Base-by-base conservation (phyloP, 2,888 invertebrate species). In the Hypena proboscidalis region DNA sequence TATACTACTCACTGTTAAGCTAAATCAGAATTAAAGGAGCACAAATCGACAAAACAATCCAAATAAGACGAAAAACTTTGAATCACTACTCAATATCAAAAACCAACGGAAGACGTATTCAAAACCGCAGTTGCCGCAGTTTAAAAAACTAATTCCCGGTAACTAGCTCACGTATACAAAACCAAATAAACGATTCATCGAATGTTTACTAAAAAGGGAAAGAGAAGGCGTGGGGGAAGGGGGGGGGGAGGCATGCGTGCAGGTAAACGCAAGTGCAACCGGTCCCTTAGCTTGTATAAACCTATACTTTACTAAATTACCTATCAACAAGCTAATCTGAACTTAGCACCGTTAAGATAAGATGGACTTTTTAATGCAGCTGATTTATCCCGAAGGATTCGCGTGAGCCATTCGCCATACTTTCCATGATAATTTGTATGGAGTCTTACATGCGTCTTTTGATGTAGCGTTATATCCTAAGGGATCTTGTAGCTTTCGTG, bases 231-330 rank as follows among this genome's bases (percentile, higher is more conserved):
- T n/a, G n/a, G n/a, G 21, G 15, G 21, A 52, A 50, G 21, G 11
- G 41, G 45, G 54, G 48, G 42, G 53, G 31, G 29, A 44, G 52
- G 52, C 46, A 59, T 78, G 80, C 86, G 85, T 86, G 85, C 82
- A 77, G 79, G 77, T 83, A 86, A 85, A 81, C 72, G 69, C 70
- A 52, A 72, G 61, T 61, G 65, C 71, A 78, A 79, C 78, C 76
- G 73, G 79, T 78, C 76, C 47, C 39, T 48, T 40, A 67, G 55
- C 74, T 74, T 72, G 70, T 75, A 80, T 83, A 77, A 80, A 74
- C 71, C 65, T 79, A 84, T 82, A 79, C 75, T 77, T 74, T 70
- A 74, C 74, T 62, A 83, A 85, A 83, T 82, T 80, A 79, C 74
- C 53, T 19, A 34, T 29, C 34, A 5, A 39, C 29, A 41, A 37